Evolutionary conservation across 2,888 invertebrate genomes (phyloP), one percentile per base, ranked within the genome.

Genomic region (Oxyteleia sp.): DNA sequence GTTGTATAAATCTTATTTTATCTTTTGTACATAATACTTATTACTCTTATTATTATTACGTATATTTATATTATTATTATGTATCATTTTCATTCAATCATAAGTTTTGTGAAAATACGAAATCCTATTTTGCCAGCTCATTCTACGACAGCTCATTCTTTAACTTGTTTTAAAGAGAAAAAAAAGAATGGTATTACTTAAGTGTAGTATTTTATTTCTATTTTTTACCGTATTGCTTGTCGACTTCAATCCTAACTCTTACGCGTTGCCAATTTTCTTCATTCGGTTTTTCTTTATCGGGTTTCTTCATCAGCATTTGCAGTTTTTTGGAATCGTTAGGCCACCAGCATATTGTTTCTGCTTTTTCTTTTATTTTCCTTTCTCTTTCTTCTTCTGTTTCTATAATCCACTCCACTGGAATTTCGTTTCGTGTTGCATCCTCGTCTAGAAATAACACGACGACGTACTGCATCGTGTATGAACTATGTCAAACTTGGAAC

Each of bases 401-500:
- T 53, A 53, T 32, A 29, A 53, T 13, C 53, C 53, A 53, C 8
- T 53, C 7, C 16, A 16, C 32, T 4, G 53, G 53, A 53, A 53
- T 53, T 8, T 53, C 53, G 32, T 53, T 53, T 0, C 13, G 53
- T 0, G 16, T 16, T 16, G 15, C 53, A 13, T 53, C 32, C 16
- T 53, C 53, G n/a, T 53, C 53, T 16, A 53, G 32, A 53, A 53
- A 53, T 53, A 16, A 53, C 11, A 53, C 53, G 16, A 53, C 32
- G 15, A 53, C 13, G n/a, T 53, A 53, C 16, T 53, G 16, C 53
- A 53, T 53, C n/a, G 13, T 49, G 49, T n/a, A n/a, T n/a, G n/a
- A n/a, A n/a, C n/a, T n/a, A n/a, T n/a, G n/a, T n/a, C n/a, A n/a
- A n/a, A n/a, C n/a, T n/a, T n/a, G n/a, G n/a, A n/a, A n/a, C n/a